Conservation (phyloP, 2,113 vertebrate species). For the Capra hircus region DNA sequence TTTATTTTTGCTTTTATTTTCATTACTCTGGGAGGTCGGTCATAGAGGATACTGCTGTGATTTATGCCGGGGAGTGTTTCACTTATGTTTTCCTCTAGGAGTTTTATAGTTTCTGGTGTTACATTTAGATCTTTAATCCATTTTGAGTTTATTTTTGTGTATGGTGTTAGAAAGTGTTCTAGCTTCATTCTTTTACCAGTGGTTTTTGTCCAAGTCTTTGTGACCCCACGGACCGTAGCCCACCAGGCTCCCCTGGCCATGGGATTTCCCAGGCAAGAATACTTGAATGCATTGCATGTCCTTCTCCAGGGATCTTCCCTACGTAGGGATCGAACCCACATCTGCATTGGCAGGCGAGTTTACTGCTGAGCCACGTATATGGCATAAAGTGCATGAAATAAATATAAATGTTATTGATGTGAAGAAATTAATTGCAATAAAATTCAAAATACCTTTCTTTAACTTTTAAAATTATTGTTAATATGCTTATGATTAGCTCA, state of each 20-base stretch:
- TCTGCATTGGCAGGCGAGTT: not conserved
- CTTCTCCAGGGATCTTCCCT: not conserved
- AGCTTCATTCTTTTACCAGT: not conserved
- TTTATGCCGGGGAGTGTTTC: not conserved
- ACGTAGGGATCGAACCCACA: accelerated
- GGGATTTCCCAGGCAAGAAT: not conserved
- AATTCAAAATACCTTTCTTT: not conserved
- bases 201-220: not conserved
- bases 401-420: constrained; percentile 19
- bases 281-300: not conserved
- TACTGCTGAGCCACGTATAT: not conserved
- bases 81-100: not conserved
- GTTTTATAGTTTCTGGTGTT: not conserved
- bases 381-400: not conserved
- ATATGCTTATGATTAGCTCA: not conserved
- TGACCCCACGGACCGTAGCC: not conserved
- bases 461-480: constrained; percentile 41
- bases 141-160: not conserved
- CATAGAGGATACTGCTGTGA: not conserved
- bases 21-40: not conserved
- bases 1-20: not conserved
- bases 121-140: not conserved
- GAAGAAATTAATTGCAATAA: constrained; percentile 34
- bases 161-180: not conserved
- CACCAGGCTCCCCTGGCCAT: not conserved